Evolutionary conservation across 2,797 vertebrate genomes (phyloP).

Genomic region (Microtus agrestis): DNA sequence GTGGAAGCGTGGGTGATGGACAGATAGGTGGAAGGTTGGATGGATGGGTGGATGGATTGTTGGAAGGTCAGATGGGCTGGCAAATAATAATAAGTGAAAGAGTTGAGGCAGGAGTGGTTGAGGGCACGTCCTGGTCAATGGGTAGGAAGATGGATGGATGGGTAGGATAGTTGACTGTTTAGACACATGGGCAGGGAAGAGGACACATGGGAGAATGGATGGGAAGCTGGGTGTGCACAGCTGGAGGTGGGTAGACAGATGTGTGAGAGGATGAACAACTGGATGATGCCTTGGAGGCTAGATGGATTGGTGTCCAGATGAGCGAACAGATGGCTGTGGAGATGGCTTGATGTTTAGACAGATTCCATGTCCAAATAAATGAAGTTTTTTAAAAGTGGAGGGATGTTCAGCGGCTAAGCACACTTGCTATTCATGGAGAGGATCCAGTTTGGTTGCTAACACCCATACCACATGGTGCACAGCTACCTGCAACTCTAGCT

Average conservation of each 20-base stretch:
- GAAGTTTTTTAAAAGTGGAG: background rate
- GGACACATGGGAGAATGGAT: too few species aligned
- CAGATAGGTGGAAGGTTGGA: too few species aligned
- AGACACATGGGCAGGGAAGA: background rate
- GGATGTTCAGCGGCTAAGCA: background rate
- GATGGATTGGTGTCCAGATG: background rate
- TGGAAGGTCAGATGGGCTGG: background rate
- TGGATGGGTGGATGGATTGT: background rate
- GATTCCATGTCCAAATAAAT: background rate
- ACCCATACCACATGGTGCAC: background rate
- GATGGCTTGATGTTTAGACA: background rate
- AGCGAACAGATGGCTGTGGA: background rate
- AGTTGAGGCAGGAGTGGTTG: background rate
- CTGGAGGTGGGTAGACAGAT: background rate
- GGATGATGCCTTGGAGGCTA: background rate
- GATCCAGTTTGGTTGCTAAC: background rate
- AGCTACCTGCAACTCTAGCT: background rate
- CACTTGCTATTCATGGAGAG: background rate
- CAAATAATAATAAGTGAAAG: too few species aligned
- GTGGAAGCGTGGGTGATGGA: background rate
- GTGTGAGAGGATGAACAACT: background rate
- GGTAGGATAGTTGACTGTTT: background rate
- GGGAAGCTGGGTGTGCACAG: background rate
- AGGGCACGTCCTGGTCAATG: background rate
- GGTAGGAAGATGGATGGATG: background rate